Evolutionary conservation across 2,888 invertebrate species (phyloP).

Genomic region (Acrobasis suavella): DNA sequence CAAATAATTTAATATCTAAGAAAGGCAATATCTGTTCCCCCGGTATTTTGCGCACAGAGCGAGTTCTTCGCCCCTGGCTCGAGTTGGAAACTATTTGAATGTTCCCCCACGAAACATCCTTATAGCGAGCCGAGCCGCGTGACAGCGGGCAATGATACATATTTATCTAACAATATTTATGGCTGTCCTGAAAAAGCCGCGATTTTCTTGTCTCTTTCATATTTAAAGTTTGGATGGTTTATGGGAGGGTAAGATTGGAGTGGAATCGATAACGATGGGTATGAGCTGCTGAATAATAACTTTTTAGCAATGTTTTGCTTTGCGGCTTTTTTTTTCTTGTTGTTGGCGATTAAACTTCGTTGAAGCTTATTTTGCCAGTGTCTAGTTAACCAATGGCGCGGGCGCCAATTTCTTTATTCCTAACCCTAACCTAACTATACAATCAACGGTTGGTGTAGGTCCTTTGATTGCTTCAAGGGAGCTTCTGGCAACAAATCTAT

Average conservation of each 20-base stretch:
- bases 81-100: constrained; percentile 64
- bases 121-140: constrained; percentile 53
- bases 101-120: constrained; percentile 50
- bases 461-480: too few species aligned
- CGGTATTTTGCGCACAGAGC: background rate
- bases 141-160: constrained; percentile 76
- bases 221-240: constrained; percentile 74
- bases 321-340: too few species aligned
- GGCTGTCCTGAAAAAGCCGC: constrained; percentile 57
- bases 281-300: background rate
- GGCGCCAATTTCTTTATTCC: too few species aligned
- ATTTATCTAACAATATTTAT: constrained; percentile 80
- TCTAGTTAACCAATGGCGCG: too few species aligned
- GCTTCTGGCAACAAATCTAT: too few species aligned
- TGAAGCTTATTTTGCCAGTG: too few species aligned
- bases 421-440: too few species aligned
- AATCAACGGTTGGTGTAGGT: too few species aligned
- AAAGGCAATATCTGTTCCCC: background rate
- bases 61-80: constrained; percentile 42
- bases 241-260: constrained; percentile 42
- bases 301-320: background rate
- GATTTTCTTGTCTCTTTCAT: constrained; percentile 66
- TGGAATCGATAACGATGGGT: constrained; percentile 49
- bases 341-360: too few species aligned
- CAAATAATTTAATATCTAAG: too few species aligned